Conservation (phyloP, 2,113 vertebrate species). For the Triplophysa rosa region DNA sequence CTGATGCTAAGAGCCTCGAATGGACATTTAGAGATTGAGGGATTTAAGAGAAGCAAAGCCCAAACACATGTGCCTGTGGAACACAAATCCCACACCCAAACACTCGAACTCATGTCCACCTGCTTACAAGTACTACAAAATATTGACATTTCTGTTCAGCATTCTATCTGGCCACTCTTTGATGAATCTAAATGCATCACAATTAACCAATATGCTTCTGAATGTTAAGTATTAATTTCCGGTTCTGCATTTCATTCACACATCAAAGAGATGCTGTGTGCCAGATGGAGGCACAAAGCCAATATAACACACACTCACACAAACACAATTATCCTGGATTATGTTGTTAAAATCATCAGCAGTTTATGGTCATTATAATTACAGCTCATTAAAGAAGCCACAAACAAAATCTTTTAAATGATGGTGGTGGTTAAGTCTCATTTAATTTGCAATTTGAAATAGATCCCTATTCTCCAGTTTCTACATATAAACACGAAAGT, state of each 20-base stretch:
- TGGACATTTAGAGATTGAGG: slow-evolving; percentile 25
- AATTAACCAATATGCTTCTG: neutral
- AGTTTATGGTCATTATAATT: slow-evolving; percentile 5
- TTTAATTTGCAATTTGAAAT: neutral
- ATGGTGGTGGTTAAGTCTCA: neutral
- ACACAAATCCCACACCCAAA: slow-evolving; percentile 2
- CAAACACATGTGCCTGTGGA: slow-evolving; percentile 1
- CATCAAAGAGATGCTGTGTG: neutral
- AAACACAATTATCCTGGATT: neutral
- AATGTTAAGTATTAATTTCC: neutral
- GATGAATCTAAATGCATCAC: neutral
- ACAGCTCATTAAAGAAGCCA: neutral
- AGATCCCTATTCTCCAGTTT: neutral
- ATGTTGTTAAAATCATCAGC: slow-evolving; percentile 3
- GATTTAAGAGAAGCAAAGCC: slow-evolving; percentile 31
- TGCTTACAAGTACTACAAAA: neutral
- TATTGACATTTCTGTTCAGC: slow-evolving; percentile 8
- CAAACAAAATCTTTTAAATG: neutral
- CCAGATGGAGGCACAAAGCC: slow-evolving; percentile 15
- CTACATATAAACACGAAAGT: neutral
- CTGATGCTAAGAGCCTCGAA: slow-evolving; percentile 13
- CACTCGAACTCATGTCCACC: neutral
- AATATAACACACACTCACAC: neutral
- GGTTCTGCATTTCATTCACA: neutral
- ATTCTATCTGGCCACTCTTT: neutral